Base-by-base conservation (phyloP, 2,113 vertebrate species). In the Anolis carolinensis region DNA sequence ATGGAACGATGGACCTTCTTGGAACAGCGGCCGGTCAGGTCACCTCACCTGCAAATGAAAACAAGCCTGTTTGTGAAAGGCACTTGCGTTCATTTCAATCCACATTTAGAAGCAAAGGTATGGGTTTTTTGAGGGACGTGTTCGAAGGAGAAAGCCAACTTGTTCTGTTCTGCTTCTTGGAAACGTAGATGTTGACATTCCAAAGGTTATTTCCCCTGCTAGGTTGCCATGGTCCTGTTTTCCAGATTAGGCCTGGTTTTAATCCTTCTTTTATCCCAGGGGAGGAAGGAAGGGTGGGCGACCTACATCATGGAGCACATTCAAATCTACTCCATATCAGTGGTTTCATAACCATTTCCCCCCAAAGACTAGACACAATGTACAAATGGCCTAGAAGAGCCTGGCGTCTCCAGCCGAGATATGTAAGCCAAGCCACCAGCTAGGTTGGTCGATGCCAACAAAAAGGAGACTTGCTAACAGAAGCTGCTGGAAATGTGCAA, bases 171-270 rank as follows among this genome's bases (percentile, higher is more conserved):
- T 89, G 59, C 23, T 8, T 30, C 34, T 67, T 65, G 39, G 59
- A 48, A 39, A 44, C 14, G 5, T 4, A 74, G 65, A 4, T 3
- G 55, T 87, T 72, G 87, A 86, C 88, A 91, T 84, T 73, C 79
- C 48, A 55, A 21, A 34, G 80, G 25, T 74, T 88, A 83, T 92
- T 92, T 92, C 89, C 77, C 77, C 76, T 80, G 84, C 62, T 50
- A 36, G 59, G 55, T 86, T 81, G n/a, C 59, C 80, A 67, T 75
- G 14, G 50, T 85, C 86, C 89, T 94, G 93, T 91, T 94, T 93
- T 92, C 81, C 83, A 92, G 91, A 94, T 93, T 90, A 94, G 88
- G 82, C 89, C 90, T 23, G 48, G 2, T 55, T 90, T 84, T 21
- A 67, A 91, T 83, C 71, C 16, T 4, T 89, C 91, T 92, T 89